These are phyloP conservation scores for Coremacera marginata DNA, from an alignment of 2,888 invertebrate genomes.

Conservation along the genomic window DNA sequence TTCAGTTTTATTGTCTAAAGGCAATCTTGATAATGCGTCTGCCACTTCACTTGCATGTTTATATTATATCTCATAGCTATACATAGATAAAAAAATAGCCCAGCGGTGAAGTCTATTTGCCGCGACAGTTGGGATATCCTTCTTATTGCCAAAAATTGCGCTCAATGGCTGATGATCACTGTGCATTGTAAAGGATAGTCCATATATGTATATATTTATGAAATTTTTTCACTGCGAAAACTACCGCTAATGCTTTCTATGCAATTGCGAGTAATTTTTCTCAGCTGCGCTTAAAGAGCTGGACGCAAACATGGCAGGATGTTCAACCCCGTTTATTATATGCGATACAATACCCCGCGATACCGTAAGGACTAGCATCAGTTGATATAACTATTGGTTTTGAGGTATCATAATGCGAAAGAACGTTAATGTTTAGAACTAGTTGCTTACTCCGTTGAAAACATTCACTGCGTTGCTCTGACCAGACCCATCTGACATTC, in stretches of 20 bases:
- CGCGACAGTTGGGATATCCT: conserved; percentile 20
- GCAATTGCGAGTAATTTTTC: conserved; percentile 37
- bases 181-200: conserved; percentile 42
- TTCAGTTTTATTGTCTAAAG: neutral
- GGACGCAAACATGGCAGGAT: conserved; percentile 36
- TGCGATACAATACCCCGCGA: conserved; percentile 27
- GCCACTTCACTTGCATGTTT: neutral
- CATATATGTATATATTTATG: conserved; percentile 62
- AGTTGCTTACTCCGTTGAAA: conserved; percentile 15
- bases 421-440: conserved; percentile 21
- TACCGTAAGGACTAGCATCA: conserved; percentile 15
- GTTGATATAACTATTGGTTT: conserved; percentile 21
- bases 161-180: conserved; percentile 34
- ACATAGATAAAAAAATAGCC: conserved; percentile 33
- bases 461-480: neutral
- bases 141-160: conserved; percentile 32
- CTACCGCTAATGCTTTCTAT: conserved; percentile 41
- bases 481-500: conserved; percentile 14
- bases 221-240: conserved; percentile 43
- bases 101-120: conserved; percentile 32
- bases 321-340: conserved; percentile 27
- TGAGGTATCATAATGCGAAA: conserved; percentile 38
- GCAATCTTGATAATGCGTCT: neutral
- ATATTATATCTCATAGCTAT: conserved; percentile 15
- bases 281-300: conserved; percentile 30